A percentile compares a stretch with the other conserved stretches of the same genome.
Evolutionary conservation across 2,113 vertebrate genomes (phyloP).

Genomic region (Paedocypris sp.): DNA sequence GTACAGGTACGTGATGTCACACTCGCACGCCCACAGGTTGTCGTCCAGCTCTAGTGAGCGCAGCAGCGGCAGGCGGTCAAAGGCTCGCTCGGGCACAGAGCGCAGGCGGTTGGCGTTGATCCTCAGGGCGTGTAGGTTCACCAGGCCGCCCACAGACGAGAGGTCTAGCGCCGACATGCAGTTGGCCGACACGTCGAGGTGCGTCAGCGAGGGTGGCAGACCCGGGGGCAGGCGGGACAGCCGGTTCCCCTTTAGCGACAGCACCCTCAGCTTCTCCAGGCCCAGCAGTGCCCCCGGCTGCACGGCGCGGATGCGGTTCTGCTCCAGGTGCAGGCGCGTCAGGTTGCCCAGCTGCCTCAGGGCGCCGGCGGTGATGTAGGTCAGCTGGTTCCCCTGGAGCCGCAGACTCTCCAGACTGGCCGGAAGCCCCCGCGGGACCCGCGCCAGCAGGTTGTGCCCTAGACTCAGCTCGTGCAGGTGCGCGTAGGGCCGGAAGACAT

Average conservation of each 20-base stretch:
- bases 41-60: slow-evolving; percentile 51
- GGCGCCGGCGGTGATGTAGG: slow-evolving; percentile 56
- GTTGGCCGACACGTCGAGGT: slow-evolving; percentile 60
- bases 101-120: slow-evolving; percentile 64
- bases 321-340: slow-evolving; percentile 56
- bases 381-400: slow-evolving; percentile 62
- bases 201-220: slow-evolving; percentile 53
- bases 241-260: slow-evolving; percentile 58
- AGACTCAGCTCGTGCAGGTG: slow-evolving; percentile 63
- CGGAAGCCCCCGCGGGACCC: slow-evolving; percentile 61
- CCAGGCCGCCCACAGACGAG: slow-evolving; percentile 45
- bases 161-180: slow-evolving; percentile 56
- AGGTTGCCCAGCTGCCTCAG: slow-evolving; percentile 59
- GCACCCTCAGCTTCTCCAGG: slow-evolving; percentile 47
- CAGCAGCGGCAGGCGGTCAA: slow-evolving; percentile 50
- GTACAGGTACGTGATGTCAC: slow-evolving; percentile 62
- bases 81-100: slow-evolving; percentile 54
- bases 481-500: slow-evolving; percentile 49
- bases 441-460: slow-evolving; percentile 56
- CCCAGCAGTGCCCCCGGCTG: slow-evolving; percentile 53
- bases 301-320: slow-evolving; percentile 60
- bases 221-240: slow-evolving; percentile 48
- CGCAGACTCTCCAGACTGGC: slow-evolving; percentile 58
- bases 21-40: slow-evolving; percentile 64
- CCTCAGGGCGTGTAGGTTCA: slow-evolving; percentile 60